These are phyloP conservation scores for Lithobius niger DNA, from an alignment of 1,140 invertebrate genomes.

Conservation along the genomic window DNA sequence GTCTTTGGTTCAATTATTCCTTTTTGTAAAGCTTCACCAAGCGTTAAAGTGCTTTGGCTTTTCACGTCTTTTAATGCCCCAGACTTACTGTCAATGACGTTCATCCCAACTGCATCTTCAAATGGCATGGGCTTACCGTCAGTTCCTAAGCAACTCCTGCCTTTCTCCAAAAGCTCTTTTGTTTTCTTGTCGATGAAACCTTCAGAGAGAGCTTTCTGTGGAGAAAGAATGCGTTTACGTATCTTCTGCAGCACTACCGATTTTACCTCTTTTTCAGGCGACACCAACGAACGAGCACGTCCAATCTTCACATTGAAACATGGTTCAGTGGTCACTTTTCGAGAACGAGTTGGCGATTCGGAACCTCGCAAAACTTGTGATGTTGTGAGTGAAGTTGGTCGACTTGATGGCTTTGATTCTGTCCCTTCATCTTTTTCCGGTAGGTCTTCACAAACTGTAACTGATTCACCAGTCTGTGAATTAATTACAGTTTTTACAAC, in stretches of 20 bases:
- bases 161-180: conserved; percentile 44
- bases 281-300: conserved; percentile 38
- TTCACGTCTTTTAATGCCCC: conserved; percentile 71
- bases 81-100: conserved; percentile 56
- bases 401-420: not conserved
- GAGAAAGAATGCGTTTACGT: conserved; percentile 52
- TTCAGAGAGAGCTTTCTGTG: conserved; percentile 52
- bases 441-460: not conserved
- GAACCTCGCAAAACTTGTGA: not conserved
- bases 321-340: conserved; percentile 34
- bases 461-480: not conserved
- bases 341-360: not conserved
- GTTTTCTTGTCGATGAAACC: conserved; percentile 61
- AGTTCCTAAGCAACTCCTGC: not conserved
- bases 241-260: conserved; percentile 61
- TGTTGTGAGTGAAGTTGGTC: not conserved
- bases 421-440: not conserved
- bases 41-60: conserved; percentile 57
- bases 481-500: not conserved
- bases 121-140: conserved; percentile 52
- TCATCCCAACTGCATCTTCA: conserved; percentile 56
- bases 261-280: conserved; percentile 45
- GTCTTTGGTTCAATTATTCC: conserved; percentile 64
- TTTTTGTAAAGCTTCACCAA: conserved; percentile 67
- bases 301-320: conserved; percentile 50